phyloP scores from a whole-genome alignment of 2,797 vertebrate species.

The Chelon auratus region DNA sequence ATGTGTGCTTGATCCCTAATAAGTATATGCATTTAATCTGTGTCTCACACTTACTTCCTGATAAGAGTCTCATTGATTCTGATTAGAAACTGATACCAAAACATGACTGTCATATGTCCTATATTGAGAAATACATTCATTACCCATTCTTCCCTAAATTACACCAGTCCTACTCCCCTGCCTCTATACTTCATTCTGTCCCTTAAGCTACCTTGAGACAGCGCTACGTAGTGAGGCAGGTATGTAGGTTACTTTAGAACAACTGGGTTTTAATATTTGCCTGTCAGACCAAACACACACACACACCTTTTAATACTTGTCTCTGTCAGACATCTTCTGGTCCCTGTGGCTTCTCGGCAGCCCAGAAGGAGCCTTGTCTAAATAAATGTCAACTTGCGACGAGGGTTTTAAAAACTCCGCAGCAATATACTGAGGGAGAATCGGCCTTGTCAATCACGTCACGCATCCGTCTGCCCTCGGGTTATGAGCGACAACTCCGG shows the following conservation, averaged over 20 bases:
- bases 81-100: background rate
- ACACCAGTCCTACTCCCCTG: background rate
- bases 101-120: background rate
- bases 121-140: background rate
- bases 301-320: conserved; percentile 55
- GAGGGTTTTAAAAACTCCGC: conserved; percentile 76
- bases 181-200: background rate
- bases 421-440: conserved; percentile 75
- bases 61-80: background rate
- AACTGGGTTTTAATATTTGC: conserved; percentile 27
- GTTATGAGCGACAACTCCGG: conserved; percentile 86
- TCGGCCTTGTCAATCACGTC: conserved; percentile 86
- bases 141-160: background rate
- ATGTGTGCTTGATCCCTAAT: background rate
- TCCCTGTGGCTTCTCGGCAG: conserved; percentile 73
- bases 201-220: background rate
- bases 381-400: conserved; percentile 91
- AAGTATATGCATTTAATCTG: background rate
- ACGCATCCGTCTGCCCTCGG: conserved; percentile 69
- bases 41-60: background rate
- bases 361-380: conserved; percentile 86
- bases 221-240: background rate
- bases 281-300: conserved; percentile 28
- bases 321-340: conserved; percentile 82
- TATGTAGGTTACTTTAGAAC: conserved; percentile 25